Conservation (phyloP, 2,113 vertebrate species). For the Sphyrna mokarran region DNA sequence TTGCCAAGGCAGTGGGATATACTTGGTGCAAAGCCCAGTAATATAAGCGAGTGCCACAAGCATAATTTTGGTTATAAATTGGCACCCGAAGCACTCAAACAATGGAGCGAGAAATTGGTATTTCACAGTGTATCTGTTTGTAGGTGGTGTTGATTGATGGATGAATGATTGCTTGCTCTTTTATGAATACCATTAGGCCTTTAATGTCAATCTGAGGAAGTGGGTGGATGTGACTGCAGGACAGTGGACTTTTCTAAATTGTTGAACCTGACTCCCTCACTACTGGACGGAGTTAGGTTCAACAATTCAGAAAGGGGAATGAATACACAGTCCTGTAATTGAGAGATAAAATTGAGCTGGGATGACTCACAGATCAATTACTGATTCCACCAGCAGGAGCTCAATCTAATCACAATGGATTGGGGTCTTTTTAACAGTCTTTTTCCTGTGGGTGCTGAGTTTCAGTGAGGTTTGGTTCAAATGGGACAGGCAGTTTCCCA, state of each 20-base stretch:
- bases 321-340: background rate
- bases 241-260: background rate
- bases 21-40: background rate
- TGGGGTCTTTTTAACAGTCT: background rate
- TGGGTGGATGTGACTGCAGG: background rate
- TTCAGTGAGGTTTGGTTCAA: background rate
- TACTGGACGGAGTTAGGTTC: background rate
- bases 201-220: background rate
- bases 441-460: background rate
- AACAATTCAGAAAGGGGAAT: background rate
- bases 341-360: background rate
- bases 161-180: background rate
- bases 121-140: background rate
- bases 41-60: background rate
- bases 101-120: background rate
- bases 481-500: background rate
- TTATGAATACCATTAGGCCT: background rate
- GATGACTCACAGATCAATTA: background rate
- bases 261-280: background rate
- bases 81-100: background rate
- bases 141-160: background rate
- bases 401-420: background rate
- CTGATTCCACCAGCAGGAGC: background rate
- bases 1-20: too few relatives aligned
- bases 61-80: background rate